Evolutionary conservation across 2,797 vertebrate genomes (phyloP).

Genomic region (Argentina silus): DNA sequence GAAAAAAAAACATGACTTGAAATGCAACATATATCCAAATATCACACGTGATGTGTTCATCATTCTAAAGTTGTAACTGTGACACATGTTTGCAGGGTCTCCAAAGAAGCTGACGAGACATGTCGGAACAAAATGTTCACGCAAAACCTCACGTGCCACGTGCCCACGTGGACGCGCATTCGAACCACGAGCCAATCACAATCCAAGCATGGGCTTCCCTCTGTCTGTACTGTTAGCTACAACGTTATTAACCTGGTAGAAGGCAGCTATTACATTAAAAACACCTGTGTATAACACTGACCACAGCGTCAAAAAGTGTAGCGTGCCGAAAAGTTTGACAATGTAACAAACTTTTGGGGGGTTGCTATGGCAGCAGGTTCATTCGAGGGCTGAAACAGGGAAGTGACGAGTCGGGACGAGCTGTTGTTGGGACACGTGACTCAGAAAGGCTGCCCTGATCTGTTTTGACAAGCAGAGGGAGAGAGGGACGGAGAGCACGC

Average conservation of each 20-base stretch:
- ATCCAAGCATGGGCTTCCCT: neutral
- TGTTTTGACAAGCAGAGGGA: constrained; percentile 84
- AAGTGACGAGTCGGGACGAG: constrained; percentile 77
- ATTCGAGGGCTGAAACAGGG: constrained; percentile 63
- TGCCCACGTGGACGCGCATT: constrained; percentile 61
- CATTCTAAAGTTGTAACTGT: neutral
- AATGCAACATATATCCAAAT: no score
- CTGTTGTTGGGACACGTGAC: constrained; percentile 90
- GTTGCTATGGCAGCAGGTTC: constrained; percentile 80
- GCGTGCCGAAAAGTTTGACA: neutral
- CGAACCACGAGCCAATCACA: constrained; percentile 60
- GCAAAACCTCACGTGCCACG: constrained; percentile 60
- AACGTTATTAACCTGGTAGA: no score
- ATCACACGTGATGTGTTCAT: no score
- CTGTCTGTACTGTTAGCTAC: no score
- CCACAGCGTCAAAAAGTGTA: neutral
- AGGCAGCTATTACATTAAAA: no score
- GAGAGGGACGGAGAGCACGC: neutral
- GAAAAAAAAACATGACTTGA: neutral
- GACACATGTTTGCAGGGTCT: neutral
- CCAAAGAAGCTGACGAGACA: neutral
- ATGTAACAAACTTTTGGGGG: constrained; percentile 37
- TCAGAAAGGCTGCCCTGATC: constrained; percentile 69
- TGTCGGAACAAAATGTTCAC: constrained; percentile 70
- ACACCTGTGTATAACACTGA: no score